These are phyloP conservation scores for Parauchenoglanis punctatus DNA, from an alignment of 2,797 vertebrate genomes.

Conservation along the genomic window DNA sequence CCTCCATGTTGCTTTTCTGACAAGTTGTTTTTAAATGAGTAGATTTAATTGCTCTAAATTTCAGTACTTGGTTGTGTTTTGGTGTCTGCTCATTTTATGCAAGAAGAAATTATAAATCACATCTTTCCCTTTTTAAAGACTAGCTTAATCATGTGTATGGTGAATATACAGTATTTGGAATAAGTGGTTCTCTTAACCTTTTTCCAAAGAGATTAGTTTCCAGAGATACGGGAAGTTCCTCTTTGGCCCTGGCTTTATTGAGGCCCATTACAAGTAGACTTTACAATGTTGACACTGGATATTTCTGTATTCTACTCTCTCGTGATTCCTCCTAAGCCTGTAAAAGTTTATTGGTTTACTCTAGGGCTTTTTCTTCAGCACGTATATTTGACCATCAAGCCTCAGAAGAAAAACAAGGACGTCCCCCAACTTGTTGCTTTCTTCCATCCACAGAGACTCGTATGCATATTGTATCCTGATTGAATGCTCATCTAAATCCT, in stretches of 20 bases:
- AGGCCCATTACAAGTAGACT: background rate
- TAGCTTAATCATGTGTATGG: background rate
- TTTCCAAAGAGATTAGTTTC: background rate
- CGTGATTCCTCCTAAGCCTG: background rate
- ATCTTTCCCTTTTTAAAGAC: background rate
- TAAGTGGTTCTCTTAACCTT: background rate
- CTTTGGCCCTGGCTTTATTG: background rate
- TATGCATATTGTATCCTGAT: constrained; percentile 19
- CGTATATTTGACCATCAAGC: constrained; percentile 25
- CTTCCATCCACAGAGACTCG: constrained; percentile 1
- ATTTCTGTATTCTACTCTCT: constrained; percentile 26
- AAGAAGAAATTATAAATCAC: background rate
- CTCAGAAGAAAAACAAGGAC: background rate
- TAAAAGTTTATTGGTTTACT: constrained; percentile 26
- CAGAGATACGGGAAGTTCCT: background rate
- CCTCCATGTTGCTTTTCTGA: background rate
- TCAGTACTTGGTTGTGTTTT: background rate
- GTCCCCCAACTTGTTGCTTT: background rate
- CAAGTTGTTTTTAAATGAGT: background rate
- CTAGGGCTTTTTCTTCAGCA: background rate
- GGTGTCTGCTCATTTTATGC: background rate
- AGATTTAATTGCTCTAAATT: background rate
- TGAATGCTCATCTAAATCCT: background rate
- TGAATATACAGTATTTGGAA: background rate
- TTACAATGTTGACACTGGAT: background rate